Evolutionary conservation across 2,113 vertebrate genomes (phyloP).

Genomic region (Myocastor coypus): DNA sequence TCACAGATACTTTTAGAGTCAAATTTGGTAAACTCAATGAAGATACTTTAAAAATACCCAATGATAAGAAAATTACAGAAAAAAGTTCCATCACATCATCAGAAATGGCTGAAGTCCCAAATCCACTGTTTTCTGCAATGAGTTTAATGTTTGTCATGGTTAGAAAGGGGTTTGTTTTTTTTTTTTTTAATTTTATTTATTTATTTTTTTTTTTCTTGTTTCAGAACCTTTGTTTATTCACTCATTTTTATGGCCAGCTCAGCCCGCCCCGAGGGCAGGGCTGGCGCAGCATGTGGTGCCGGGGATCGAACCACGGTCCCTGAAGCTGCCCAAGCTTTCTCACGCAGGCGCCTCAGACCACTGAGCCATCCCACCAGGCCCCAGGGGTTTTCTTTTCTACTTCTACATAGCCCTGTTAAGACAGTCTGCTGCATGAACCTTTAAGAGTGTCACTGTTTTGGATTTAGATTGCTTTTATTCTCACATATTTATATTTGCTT

Average conservation of each 20-base stretch:
- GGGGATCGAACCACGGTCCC: too few relatives aligned
- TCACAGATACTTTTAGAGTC: conserved; percentile 82
- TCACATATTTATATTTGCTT: conserved; percentile 61
- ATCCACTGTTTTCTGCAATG: conserved; percentile 78
- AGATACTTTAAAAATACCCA: conserved; percentile 80
- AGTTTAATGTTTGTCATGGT: conserved; percentile 76
- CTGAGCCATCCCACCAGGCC: too few relatives aligned
- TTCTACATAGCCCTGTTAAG: conserved; percentile 58
- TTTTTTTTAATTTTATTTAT: too few relatives aligned
- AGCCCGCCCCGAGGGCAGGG: too few relatives aligned
- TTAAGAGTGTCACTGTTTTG: conserved; percentile 70
- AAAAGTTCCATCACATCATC: conserved; percentile 81
- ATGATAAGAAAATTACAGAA: conserved; percentile 86
- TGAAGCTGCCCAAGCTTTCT: too few relatives aligned
- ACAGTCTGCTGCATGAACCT: conserved; percentile 81
- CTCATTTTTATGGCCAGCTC: too few relatives aligned
- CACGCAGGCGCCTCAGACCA: too few relatives aligned
- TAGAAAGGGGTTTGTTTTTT: conserved; percentile 56
- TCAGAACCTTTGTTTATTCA: too few relatives aligned
- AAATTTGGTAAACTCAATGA: conserved; percentile 83
- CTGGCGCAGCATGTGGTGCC: too few relatives aligned
- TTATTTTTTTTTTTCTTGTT: too few relatives aligned
- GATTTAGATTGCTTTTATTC: conserved; percentile 66
- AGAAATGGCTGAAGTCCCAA: conserved; percentile 85
- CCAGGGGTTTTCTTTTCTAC: too few relatives aligned